A percentile compares a stretch with the other conserved stretches of the same genome.
phyloP scores from a whole-genome alignment of 1,140 invertebrate species.

The Amphibalanus amphitrite region DNA sequence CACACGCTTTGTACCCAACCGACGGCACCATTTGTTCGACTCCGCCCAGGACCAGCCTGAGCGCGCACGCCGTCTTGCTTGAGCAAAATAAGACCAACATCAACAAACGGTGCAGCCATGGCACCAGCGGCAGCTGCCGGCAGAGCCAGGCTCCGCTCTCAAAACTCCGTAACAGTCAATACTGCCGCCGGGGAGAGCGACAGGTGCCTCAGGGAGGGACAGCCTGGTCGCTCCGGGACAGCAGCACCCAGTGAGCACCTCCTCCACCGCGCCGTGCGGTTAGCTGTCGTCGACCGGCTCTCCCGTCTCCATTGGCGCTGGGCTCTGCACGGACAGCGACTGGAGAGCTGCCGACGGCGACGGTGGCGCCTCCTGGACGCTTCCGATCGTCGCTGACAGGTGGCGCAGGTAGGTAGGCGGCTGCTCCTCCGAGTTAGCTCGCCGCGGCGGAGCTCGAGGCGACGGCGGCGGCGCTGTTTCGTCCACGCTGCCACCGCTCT shows the following conservation, averaged over 20 bases:
- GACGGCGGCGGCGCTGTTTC: conserved; percentile 14
- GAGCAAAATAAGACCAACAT: neutral
- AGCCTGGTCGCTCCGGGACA: too few relatives aligned
- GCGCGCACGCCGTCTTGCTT: neutral
- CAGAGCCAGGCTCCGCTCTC: neutral
- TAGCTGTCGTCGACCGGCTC: neutral
- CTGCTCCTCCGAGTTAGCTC: conserved; percentile 16
- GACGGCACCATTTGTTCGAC: neutral
- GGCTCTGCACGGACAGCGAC: conserved; percentile 21
- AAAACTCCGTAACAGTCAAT: neutral
- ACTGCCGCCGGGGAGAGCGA: too few relatives aligned
- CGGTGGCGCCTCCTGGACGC: conserved; percentile 17
- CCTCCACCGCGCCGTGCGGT: too few relatives aligned
- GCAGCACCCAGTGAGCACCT: too few relatives aligned
- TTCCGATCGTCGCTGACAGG: conserved; percentile 17
- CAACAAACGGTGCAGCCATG: neutral
- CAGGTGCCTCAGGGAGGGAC: too few relatives aligned
- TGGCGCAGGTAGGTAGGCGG: conserved; percentile 17
- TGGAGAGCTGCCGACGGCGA: conserved; percentile 19
- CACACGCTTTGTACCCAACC: neutral
- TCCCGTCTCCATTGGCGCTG: conserved; percentile 17
- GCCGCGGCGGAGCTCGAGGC: conserved; percentile 10
- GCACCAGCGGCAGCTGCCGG: neutral
- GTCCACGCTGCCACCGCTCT: conserved; percentile 16
- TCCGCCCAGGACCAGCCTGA: neutral